Conservation (phyloP, 2,797 vertebrate genomes). For the Sylvia borin region DNA sequence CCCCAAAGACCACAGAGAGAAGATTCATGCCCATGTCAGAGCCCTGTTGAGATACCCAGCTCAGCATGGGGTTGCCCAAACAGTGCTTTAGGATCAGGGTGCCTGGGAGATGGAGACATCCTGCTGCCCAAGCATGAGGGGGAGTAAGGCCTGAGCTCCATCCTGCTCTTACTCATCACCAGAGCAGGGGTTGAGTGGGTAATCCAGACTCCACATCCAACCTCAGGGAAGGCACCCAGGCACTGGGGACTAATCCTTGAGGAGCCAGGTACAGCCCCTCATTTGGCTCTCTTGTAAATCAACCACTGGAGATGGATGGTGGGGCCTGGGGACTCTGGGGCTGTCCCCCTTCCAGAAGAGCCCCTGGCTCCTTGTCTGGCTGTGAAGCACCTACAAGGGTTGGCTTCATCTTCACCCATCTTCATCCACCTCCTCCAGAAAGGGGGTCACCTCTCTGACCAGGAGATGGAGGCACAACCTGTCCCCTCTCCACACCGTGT, state of each 20-base stretch:
- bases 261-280: not conserved
- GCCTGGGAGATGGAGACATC: not conserved
- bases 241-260: not conserved
- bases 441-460: rapidly evolving
- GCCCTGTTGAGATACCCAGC: not conserved
- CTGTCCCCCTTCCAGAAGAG: not conserved
- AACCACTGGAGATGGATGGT: not conserved
- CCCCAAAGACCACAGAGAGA: not conserved
- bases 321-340: not conserved
- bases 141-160: not conserved
- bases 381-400: not conserved
- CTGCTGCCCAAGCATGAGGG: not conserved
- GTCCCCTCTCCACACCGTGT: rapidly evolving
- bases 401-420: not conserved
- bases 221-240: not conserved
- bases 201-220: not conserved
- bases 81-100: rapidly evolving
- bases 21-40: not conserved
- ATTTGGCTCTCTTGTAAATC: rapidly evolving
- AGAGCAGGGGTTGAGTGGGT: not conserved
- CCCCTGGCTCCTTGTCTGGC: not conserved
- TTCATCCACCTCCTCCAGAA: not conserved
- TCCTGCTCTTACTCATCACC: not conserved
- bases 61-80: not conserved
- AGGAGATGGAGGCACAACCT: not conserved